Conservation (phyloP, 2,113 vertebrate species). For the Anolis sagrei region DNA sequence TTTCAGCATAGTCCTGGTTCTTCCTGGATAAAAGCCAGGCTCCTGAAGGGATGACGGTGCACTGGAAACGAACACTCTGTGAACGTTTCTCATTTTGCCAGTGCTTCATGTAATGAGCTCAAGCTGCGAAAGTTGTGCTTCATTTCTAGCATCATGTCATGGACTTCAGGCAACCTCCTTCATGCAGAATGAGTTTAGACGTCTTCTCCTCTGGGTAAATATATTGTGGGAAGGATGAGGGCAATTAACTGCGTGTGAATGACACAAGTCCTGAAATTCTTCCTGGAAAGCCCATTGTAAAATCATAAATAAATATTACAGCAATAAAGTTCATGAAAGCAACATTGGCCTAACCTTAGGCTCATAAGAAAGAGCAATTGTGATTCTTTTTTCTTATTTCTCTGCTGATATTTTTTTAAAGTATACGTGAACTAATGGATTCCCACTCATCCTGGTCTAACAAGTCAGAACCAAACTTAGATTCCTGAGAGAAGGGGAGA, state of each 20-base stretch:
- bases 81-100: neutral
- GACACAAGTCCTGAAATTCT: neutral
- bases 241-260: conserved; percentile 11
- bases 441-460: too few species aligned
- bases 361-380: neutral
- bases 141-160: neutral
- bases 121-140: neutral
- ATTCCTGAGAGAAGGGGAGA: too few species aligned
- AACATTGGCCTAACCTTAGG: neutral
- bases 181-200: conserved; percentile 17
- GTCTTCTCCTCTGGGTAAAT: neutral
- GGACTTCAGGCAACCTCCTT: neutral
- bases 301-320: conserved; percentile 13
- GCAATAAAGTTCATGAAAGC: neutral
- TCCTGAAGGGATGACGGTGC: neutral
- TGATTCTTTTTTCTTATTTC: neutral
- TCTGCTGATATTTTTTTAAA: neutral
- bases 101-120: neutral
- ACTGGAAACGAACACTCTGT: conserved; percentile 6
- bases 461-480: too few species aligned
- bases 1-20: neutral
- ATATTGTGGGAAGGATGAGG: neutral
- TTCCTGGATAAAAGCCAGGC: neutral
- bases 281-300: neutral
- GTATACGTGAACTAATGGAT: neutral